Conservation (phyloP, 1,140 invertebrate genomes). For the Drosophila tsacasi region DNA sequence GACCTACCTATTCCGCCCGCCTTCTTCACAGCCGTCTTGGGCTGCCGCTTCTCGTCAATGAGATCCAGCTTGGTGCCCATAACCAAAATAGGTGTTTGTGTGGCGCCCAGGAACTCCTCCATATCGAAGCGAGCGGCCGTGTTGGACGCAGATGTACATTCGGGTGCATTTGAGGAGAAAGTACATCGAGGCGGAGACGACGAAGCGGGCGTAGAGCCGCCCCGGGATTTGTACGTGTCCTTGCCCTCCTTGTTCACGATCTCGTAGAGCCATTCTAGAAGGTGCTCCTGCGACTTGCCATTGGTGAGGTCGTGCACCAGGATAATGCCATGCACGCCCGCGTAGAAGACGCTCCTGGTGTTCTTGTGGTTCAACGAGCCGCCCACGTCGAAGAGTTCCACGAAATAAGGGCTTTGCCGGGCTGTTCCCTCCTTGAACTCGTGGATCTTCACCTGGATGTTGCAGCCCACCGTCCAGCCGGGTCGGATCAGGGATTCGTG, state of each 20-base stretch:
- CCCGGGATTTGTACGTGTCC: conserved; percentile 74
- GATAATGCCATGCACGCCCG: conserved; percentile 96
- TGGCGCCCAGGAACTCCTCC: conserved; percentile 95
- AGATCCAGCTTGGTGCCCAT: conserved; percentile 97
- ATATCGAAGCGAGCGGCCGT: conserved; percentile 92
- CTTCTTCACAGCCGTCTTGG: conserved; percentile 88
- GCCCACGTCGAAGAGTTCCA: conserved; percentile 98
- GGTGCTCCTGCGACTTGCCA: conserved; percentile 96
- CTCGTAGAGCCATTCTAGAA: conserved; percentile 96
- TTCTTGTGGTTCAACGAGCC: conserved; percentile 97
- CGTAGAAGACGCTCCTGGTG: conserved; percentile 96
- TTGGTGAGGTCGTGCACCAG: conserved; percentile 98
- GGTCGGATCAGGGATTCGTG: conserved; percentile 93
- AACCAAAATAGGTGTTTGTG: conserved; percentile 95
- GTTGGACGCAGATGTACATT: conserved; percentile 65
- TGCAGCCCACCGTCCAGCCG: conserved; percentile 97
- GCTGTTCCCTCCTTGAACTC: conserved; percentile 97
- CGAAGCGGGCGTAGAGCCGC: conserved; percentile 28
- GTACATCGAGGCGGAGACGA: conserved; percentile 23
- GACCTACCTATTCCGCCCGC: conserved; percentile 87
- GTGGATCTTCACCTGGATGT: conserved; percentile 97
- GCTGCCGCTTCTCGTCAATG: conserved; percentile 89
- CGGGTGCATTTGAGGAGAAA: conserved; percentile 33
- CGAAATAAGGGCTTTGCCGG: conserved; percentile 95
- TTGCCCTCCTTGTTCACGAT: conserved; percentile 92